These are phyloP conservation scores for Phengaris alcon DNA, from an alignment of 2,888 invertebrate species.

Conservation along the genomic window DNA sequence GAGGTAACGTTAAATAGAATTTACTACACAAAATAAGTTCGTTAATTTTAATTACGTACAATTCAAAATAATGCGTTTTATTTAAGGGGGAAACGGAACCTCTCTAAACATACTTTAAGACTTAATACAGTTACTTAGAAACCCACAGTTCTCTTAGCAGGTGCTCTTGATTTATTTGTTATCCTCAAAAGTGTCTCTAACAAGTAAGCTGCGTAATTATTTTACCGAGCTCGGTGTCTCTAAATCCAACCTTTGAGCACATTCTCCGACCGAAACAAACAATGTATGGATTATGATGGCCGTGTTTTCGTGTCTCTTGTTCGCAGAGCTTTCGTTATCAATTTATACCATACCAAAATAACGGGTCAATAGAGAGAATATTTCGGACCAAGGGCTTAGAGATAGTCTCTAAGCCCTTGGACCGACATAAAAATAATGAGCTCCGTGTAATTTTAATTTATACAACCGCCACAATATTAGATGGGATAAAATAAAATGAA, in stretches of 20 bases:
- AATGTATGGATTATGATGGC: conserved; percentile 8
- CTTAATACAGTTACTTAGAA: conserved; percentile 2
- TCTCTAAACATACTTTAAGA: not conserved
- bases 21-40: not conserved
- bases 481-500: no score
- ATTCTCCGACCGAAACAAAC: conserved; percentile 21
- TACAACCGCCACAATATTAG: no score
- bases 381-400: no score
- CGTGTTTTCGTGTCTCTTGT: not conserved
- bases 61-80: not conserved
- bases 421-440: no score
- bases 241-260: conserved; percentile 22
- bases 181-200: conserved; percentile 11
- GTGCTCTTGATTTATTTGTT: conserved; percentile 22
- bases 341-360: not conserved
- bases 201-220: conserved; percentile 24
- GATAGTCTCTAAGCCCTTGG: no score
- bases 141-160: not conserved
- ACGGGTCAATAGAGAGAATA: not conserved
- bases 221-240: conserved; percentile 13
- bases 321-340: not conserved
- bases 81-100: not conserved
- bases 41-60: not conserved
- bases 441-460: no score
- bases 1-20: no score